phyloP scores from a whole-genome alignment of 2,113 vertebrate genomes.

The Semicossyphus pulcher region DNA sequence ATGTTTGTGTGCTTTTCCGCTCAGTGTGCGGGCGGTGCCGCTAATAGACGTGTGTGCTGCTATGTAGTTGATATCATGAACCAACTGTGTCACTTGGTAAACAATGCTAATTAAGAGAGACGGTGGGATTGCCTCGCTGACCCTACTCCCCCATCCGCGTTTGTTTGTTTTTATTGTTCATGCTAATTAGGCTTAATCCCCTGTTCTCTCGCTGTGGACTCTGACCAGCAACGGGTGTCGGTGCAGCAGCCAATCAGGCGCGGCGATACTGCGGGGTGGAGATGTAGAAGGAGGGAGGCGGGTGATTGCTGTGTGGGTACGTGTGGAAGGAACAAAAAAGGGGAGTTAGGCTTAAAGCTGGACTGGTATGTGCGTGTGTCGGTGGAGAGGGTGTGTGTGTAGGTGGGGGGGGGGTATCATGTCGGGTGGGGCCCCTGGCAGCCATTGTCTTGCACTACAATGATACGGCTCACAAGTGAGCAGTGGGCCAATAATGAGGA shows the following conservation, averaged over 20 bases:
- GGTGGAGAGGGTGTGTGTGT: background rate
- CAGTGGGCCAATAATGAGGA: conserved; percentile 79
- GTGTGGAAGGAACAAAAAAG: background rate
- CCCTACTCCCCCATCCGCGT: conserved; percentile 60
- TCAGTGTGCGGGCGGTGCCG: background rate
- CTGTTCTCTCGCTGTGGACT: conserved; percentile 45
- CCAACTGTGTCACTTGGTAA: conserved; percentile 76
- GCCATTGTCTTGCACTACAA: conserved; percentile 81
- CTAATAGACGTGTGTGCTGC: conserved; percentile 27
- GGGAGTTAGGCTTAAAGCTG: conserved; percentile 27
- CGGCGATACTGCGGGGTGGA: conserved; percentile 27
- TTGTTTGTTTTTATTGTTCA: conserved; percentile 83
- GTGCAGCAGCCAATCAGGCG: conserved; percentile 58
- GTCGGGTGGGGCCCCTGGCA: conserved; percentile 71
- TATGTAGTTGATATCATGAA: conserved; percentile 35
- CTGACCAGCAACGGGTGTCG: conserved; percentile 53
- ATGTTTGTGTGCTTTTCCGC: conserved; percentile 3
- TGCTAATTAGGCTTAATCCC: conserved; percentile 85
- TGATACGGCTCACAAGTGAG: conserved; percentile 79
- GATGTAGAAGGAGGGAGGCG: background rate
- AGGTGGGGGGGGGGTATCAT: conserved; percentile 50
- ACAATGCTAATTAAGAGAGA: conserved; percentile 84
- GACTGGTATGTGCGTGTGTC: conserved; percentile 25
- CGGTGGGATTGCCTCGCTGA: conserved; percentile 73
- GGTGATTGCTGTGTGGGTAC: background rate